Evolutionary conservation across 2,888 invertebrate genomes (phyloP), one percentile per base, ranked within the genome.

Genomic region (Thalpophila matura): DNA sequence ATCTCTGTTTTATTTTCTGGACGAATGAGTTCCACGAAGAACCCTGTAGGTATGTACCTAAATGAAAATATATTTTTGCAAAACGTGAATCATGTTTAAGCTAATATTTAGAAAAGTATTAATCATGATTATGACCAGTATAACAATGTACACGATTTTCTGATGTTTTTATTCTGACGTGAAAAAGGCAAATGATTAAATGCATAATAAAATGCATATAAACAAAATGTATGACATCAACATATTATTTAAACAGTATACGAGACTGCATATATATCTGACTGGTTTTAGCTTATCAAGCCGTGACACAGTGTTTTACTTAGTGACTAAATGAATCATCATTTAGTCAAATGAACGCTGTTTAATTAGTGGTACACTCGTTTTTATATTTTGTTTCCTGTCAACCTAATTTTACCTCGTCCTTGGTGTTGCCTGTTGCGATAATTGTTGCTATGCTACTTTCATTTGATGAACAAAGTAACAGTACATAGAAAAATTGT

Each of bases 311-410:
- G 47, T 42, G 45, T 53, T 68, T 64, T 53, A 68, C 51, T 61
- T 58, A 61, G 47, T 42, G 45, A 50, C 66, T 64, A 50, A 74
- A 74, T 74, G 42, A 69, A 60, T 74, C 46, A 60, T 74, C 46
- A 72, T 65, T 79, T 69, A 74, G 43, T 10, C 53, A 46, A 62
- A 47, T 65, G 58, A 38, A 58, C 47, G 55, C 46, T 64, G 59
- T 46, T 67, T 67, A 77, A 77, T 80, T 77, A 69, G 60, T 61
- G 43, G 31, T 18, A 58, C 46, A 59, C 54, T 58, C 65, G 42
- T 68, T 80, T 75, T 77, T 66, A 61, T 60, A 43, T 49, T 42
- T 37, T 26, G 40, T 70, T 77, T 80, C 79, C 75, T 75, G 61
- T 62, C 42, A 53, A 75, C 65, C 78, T 57, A 59, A 51, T 77